Evolutionary conservation across 2,888 invertebrate genomes (phyloP), one percentile per base, ranked within the genome.

Genomic region (Euzophera pinguis): DNA sequence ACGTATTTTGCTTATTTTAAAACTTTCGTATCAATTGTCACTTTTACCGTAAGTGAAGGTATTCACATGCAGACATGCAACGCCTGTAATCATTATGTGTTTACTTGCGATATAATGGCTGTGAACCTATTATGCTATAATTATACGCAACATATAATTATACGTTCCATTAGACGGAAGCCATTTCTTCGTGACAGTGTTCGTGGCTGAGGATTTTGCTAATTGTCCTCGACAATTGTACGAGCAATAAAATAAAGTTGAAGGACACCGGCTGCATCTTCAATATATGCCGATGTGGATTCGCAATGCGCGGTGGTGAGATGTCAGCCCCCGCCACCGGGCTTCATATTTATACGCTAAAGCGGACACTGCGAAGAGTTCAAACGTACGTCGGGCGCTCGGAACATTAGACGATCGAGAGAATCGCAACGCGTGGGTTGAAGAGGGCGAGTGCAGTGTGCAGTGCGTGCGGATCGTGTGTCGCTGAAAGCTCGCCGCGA

Each of bases 381-480:
- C 89, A 90, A 89, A 89, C 88, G 90, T 83, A 81, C 80, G 85
- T 78, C 84, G 83, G 83, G 83, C 89, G 89, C 78, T 82, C 86
- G 71, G 78, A 77, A 87, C 88, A 85, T 87, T 85, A 87, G 88
- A 88, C 89, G 89, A 75, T 84, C 83, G 78, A 84, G 83, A 83
- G 84, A 82, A 83, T 83, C 85, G 84, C 83, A 83, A 77, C 83
- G 84, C 81, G 85, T 82, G 83, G 84, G 80, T 84, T 83, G 80
- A 81, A 81, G 78, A 81, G 81, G 85, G 84, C 86, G 85, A 87
- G 88, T 89, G 89, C 89, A 89, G 88, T 89, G 90, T 89, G 89
- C 89, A 88, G 88, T 87, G 88, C 87, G 87, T 85, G 81, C 81
- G 81, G 82, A 75, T 81, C 81, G 78, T 82, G 86, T 85, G 83